Conservation (phyloP, 1,140 invertebrate genomes). For the Pogonus chalceus region DNA sequence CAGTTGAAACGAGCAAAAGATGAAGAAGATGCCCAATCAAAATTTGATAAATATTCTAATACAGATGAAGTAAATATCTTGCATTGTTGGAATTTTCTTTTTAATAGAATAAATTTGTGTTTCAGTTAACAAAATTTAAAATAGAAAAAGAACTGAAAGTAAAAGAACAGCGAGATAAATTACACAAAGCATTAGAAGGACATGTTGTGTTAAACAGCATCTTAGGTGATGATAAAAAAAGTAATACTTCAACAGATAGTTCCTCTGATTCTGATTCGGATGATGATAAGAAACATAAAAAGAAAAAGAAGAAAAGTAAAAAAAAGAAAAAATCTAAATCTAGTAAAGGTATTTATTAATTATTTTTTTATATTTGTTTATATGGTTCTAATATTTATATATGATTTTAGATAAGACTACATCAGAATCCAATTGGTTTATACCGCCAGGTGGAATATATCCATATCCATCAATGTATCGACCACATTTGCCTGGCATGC, state of each 20-base stretch:
- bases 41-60: constrained; percentile 19
- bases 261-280: constrained; percentile 21
- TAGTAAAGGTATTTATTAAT: constrained; percentile 31
- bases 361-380: constrained; percentile 6
- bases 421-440: constrained; percentile 1
- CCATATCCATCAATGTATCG: background rate
- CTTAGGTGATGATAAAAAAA: constrained; percentile 20
- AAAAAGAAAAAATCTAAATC: constrained; percentile 29
- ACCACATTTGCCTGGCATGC: background rate
- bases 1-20: constrained; percentile 39
- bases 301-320: constrained; percentile 32
- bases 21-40: constrained; percentile 28
- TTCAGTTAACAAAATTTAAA: constrained; percentile 41
- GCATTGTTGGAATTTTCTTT: background rate
- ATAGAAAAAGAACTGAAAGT: constrained; percentile 42
- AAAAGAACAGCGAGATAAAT: constrained; percentile 42
- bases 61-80: constrained; percentile 23
- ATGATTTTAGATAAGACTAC: constrained; percentile 10
- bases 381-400: background rate
- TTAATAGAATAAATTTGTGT: constrained; percentile 21
- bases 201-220: constrained; percentile 30
- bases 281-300: constrained; percentile 28
- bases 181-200: constrained; percentile 45
- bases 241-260: constrained; percentile 10
- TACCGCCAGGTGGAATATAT: constrained; percentile 3